Evolutionary conservation across 2,888 invertebrate genomes (phyloP), one percentile per base, ranked within the genome.

Genomic region (Mesorhabditis spiculigera): DNA sequence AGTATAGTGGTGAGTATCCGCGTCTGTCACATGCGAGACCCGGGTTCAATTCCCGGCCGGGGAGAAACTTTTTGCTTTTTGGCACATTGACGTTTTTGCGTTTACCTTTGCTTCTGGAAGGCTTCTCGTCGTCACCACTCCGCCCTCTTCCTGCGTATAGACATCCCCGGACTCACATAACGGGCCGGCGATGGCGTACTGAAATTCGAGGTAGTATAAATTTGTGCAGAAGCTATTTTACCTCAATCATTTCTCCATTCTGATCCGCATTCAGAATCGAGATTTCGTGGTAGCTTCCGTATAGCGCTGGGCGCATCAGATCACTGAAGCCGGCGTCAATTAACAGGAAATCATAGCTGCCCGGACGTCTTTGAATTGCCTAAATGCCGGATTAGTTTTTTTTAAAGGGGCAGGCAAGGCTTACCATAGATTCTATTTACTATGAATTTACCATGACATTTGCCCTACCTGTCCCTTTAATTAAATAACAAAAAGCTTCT

Each of bases 1-100:
- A 87, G 88, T 88, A 88, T 88, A 88, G 88, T 88, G 88, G 88
- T 87, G 78, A 88, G 88, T 88, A 88, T 88, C 87, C 87, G 88
- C 87, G 88, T 87, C 88, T 88, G 87, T 88, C 87, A 88, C 87
- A 87, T 87, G 87, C 87, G 87, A 87, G 88, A 88, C 88, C 87
- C 87, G 87, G 87, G 88, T 88, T 88, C 88, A 87, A 88, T 88
- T 88, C 88, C 88, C 88, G 87, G 87, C 86, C 87, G 87, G 87
- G 87, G 87, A 88, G 74, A 72, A 72, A 28, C 28, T 67, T 70
- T 70, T 70, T 50, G 58, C 58, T 50, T 50, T 50, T 50, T 28
- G 28, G 28, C 28, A 28, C 28, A 1, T 28, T 28, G 28, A 1
- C 28, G 3, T 28, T 28, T 28, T 28, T 28, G 1, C 28, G 1